Conservation (phyloP, 2,888 invertebrate species). For the Dryobota labecula region DNA sequence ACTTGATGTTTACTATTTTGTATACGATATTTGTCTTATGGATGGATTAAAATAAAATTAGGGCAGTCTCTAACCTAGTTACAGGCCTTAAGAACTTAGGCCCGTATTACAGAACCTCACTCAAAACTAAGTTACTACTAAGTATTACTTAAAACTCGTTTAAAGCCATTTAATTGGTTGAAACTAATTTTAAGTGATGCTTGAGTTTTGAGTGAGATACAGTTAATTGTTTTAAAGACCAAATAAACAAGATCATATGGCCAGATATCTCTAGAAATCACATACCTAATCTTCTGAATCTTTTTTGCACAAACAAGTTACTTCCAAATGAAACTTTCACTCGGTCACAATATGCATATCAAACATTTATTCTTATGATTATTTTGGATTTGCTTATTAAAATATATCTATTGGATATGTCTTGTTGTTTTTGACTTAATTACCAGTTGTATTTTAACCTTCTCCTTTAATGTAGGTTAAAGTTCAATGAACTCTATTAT, state of each 20-base stretch:
- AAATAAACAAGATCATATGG: neutral
- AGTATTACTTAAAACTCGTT: no score
- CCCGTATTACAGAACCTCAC: no score
- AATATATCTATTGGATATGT: neutral
- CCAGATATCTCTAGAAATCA: constrained; percentile 3
- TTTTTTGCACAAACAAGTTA: neutral
- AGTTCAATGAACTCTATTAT: neutral
- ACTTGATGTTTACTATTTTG: neutral
- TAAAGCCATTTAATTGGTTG: no score
- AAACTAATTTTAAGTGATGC: no score
- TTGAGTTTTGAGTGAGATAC: no score
- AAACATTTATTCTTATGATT: neutral
- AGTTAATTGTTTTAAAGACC: neutral
- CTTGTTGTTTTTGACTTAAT: neutral
- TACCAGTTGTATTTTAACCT: neutral
- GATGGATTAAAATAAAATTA: neutral
- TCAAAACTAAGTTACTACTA: no score
- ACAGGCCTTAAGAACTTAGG: neutral
- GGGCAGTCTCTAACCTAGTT: neutral
- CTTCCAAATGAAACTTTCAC: neutral
- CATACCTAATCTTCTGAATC: neutral
- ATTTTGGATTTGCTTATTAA: neutral
- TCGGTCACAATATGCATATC: neutral
- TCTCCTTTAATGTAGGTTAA: neutral
- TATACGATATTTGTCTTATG: neutral